Evolutionary conservation across 1,140 invertebrate species (phyloP), one percentile per base, ranked within the genome.

Genomic region (Phocides pigmalion): DNA sequence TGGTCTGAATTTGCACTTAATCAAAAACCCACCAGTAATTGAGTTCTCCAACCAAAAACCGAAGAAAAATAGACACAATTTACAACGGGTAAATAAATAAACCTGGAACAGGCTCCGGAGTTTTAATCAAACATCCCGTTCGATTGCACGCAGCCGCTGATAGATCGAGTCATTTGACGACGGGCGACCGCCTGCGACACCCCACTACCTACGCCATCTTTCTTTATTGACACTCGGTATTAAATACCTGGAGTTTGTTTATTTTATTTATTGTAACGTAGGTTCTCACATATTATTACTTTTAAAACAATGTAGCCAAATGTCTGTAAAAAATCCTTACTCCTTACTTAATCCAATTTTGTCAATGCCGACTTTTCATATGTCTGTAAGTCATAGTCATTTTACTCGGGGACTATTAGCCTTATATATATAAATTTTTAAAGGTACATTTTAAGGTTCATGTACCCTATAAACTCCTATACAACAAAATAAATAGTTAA

Each of bases 111-210:
- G 62, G 37, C 56, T 59, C 64, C 50, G 62, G 46, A 44, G 66
- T 58, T 82, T 79, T 81, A 86, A 84, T 84, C 76, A 86, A 82
- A 83, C 75, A 78, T 69, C 64, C 67, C 71, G 72, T 77, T 74
- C 53, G 62, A 65, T 68, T 73, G 72, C 74, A 79, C 77, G 69
- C 64, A 66, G 54, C 70, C 67, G 64, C 64, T 80, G 79, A 76
- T 76, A 80, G 84, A 84, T 84, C 73, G 78, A 72, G 53, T 74
- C 76, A 81, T 79, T 74, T 79, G 73, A 46, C 69, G 61, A 66
- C 62, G 61, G 62, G 70, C 67, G 68, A 70, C 69, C 50, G 65
- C 64, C 37, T 67, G 35, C 37, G 62, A 46, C 47, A 66, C 44
- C 65, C 44, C 66, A 67, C 54, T 66, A 58, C n/a, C n/a, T n/a